These are phyloP conservation scores for Hoplostethus atlanticus DNA, from an alignment of 2,797 vertebrate species.

Conservation along the genomic window DNA sequence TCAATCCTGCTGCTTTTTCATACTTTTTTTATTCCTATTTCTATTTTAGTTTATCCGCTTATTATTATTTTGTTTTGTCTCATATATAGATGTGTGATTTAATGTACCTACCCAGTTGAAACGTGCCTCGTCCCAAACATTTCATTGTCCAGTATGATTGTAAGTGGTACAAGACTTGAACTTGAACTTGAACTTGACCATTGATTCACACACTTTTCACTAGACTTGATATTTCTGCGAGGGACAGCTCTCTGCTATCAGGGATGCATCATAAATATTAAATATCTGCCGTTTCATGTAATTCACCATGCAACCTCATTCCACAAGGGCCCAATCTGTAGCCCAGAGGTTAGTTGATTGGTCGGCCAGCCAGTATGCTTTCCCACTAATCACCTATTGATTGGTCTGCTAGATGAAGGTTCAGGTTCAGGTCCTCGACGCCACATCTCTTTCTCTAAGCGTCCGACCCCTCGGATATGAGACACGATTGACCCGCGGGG, in stretches of 20 bases:
- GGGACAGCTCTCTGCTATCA: not conserved
- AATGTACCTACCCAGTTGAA: too few relatives aligned
- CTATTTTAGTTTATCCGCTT: too few relatives aligned
- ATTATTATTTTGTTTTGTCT: too few relatives aligned
- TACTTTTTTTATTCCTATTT: too few relatives aligned
- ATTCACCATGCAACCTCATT: not conserved
- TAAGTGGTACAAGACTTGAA: too few relatives aligned
- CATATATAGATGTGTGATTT: too few relatives aligned
- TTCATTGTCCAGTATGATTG: too few relatives aligned
- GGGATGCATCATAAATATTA: not conserved
- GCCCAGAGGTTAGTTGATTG: slow-evolving; percentile 14
- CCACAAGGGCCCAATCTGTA: not conserved
- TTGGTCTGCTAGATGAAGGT: slow-evolving; percentile 45
- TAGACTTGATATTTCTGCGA: not conserved
- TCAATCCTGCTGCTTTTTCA: too few relatives aligned
- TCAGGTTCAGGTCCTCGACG: slow-evolving; percentile 12
- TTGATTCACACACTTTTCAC: not conserved
- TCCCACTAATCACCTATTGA: slow-evolving; percentile 53
- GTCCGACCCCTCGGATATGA: slow-evolving; percentile 24
- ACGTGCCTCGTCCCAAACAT: too few relatives aligned
- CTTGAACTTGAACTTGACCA: too few relatives aligned
- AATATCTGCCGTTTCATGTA: not conserved
- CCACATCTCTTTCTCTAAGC: slow-evolving; percentile 19
- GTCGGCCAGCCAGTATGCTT: slow-evolving; percentile 1
- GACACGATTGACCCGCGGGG: slow-evolving; percentile 56